phyloP scores from a whole-genome alignment of 2,113 vertebrate genomes.

The Oncorhynchus nerka region DNA sequence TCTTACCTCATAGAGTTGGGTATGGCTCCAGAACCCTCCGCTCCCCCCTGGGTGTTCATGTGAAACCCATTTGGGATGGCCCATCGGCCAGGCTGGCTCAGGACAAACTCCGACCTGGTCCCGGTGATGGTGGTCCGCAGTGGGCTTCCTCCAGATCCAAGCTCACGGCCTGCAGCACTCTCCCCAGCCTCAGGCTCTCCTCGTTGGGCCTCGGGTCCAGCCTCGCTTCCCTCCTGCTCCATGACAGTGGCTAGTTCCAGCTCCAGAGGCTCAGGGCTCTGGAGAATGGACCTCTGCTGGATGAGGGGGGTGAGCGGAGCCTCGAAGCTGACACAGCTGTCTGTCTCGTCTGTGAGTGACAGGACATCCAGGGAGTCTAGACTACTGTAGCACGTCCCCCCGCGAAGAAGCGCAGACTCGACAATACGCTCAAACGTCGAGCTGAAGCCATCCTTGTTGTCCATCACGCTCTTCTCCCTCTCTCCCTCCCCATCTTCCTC shows the following conservation, averaged over 20 bases:
- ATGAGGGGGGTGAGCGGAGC: slow-evolving; percentile 93
- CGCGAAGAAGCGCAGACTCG: slow-evolving; percentile 90
- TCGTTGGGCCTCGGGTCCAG: slow-evolving; percentile 61
- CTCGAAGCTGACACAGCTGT: slow-evolving; percentile 96
- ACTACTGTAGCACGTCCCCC: slow-evolving; percentile 93
- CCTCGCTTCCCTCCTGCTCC: slow-evolving; percentile 76
- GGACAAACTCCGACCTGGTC: slow-evolving; percentile 91
- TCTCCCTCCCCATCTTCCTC: slow-evolving; percentile 70
- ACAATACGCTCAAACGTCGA: slow-evolving; percentile 95
- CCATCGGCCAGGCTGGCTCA: slow-evolving; percentile 84
- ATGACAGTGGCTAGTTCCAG: slow-evolving; percentile 78
- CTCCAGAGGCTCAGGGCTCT: slow-evolving; percentile 82
- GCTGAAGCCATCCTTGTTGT: slow-evolving; percentile 92
- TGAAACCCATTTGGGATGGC: slow-evolving; percentile 89
- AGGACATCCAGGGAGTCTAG: slow-evolving; percentile 92
- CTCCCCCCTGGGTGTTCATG: slow-evolving; percentile 58
- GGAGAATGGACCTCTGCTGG: slow-evolving; percentile 88
- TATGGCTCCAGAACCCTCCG: slow-evolving; percentile 77
- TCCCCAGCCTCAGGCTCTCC: slow-evolving; percentile 39
- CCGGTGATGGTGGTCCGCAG: slow-evolving; percentile 89
- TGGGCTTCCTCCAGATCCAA: slow-evolving; percentile 76
- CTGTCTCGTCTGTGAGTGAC: slow-evolving; percentile 93
- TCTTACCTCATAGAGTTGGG: slow-evolving; percentile 88
- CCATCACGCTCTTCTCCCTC: slow-evolving; percentile 74
- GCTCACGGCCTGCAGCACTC: slow-evolving; percentile 1